Evolutionary conservation across 1,140 invertebrate species (phyloP), one percentile per base, ranked within the genome.

Genomic region (Choristoneura fumiferana): DNA sequence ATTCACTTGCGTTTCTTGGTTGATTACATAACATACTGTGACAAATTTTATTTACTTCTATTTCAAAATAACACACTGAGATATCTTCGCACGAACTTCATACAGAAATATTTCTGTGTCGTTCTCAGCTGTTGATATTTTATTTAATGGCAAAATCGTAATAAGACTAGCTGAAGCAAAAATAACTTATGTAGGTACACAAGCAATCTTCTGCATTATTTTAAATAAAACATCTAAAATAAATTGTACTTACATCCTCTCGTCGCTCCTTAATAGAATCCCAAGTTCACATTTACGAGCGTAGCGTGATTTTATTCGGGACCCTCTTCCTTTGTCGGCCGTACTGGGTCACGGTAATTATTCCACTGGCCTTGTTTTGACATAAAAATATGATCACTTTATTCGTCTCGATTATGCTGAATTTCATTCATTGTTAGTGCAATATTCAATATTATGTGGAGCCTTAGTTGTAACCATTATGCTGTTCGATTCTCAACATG

Each of bases 211-310:
- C 22, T 49, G 10, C 18, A 49, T 49, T n/a, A 12, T 49, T 49
- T 29, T 49, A 2, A 49, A 29, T 9, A 49, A 49, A 49, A 49
- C 17, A 49, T 29, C 18, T 12, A 17, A 49, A 49, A 49, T 49
- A 49, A 49, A 49, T 49, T 49, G 17, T 49, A n/a, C n/a, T n/a
- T n/a, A n/a, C 43, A 0, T 49, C 18, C 18, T 29, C 18, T 29
- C 18, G 43, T 17, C n/a, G 22, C 17, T n/a, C 43, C n/a, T 49
- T 49, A 49, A 49, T 49, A 49, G 18, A 49, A 58, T 58, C 45
- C 35, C 49, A 58, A 57, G 55, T 57, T 57, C 22, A 22, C 22
- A 35, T 18, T 52, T 58, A 22, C 36, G 36, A 52, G 33, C 40
- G n/a, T 36, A 3, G n/a, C 57, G 40, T 35, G 29, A 36, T 58